These are phyloP conservation scores for Anagrus nilaparvatae DNA, from an alignment of 1,140 invertebrate species.

Conservation along the genomic window DNA sequence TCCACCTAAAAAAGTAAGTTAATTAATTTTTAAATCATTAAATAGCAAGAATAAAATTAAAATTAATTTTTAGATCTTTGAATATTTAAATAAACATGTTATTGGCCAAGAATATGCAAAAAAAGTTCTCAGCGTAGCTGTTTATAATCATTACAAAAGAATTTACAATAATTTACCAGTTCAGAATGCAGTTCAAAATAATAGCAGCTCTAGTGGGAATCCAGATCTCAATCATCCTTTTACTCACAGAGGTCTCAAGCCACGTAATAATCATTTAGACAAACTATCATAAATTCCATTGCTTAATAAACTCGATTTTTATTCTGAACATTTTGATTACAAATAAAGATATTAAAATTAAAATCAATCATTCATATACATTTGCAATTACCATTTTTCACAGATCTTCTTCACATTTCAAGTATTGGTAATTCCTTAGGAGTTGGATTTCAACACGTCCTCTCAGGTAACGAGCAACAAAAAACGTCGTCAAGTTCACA, in stretches of 20 bases:
- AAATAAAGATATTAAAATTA: not conserved
- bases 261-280: constrained; percentile 32
- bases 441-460: constrained; percentile 36
- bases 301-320: no score
- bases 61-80: constrained; percentile 64
- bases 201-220: constrained; percentile 46
- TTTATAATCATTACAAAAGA: constrained; percentile 98
- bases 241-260: constrained; percentile 58
- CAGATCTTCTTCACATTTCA: constrained; percentile 77
- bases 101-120: constrained; percentile 98
- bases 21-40: not conserved
- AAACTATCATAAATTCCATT: no score
- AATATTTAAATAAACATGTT: constrained; percentile 91
- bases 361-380: not conserved
- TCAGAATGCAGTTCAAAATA: constrained; percentile 35
- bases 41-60: constrained; percentile 1
- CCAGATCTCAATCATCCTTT: constrained; percentile 59
- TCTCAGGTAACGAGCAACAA: constrained; percentile 26
- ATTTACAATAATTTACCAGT: constrained; percentile 86
- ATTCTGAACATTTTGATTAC: no score
- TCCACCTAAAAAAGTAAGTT: constrained; percentile 74
- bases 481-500: constrained; percentile 22
- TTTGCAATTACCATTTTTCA: constrained; percentile 20
- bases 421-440: constrained; percentile 59
- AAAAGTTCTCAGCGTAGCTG: constrained; percentile 95